Evolutionary conservation across 2,113 vertebrate genomes (phyloP).

Genomic region (Anoura caudifer): DNA sequence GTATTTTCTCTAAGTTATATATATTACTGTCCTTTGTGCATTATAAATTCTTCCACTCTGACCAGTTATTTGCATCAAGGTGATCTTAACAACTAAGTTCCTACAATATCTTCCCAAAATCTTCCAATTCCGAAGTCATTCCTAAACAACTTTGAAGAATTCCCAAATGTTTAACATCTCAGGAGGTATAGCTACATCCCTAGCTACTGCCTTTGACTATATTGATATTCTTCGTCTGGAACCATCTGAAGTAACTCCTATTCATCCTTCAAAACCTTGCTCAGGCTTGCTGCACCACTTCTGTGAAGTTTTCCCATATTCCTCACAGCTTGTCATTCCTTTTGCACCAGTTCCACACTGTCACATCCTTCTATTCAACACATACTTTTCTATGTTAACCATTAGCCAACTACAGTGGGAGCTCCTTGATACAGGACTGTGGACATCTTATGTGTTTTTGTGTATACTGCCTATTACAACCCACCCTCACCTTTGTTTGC

Average conservation of each 20-base stretch:
- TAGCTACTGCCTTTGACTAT: too few species aligned
- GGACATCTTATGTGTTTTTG: background rate
- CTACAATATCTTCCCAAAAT: background rate
- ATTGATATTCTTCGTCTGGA: background rate
- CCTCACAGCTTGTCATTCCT: background rate
- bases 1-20: background rate
- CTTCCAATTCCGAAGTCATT: background rate
- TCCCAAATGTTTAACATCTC: background rate
- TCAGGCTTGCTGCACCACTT: background rate
- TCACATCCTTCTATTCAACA: background rate
- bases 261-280: background rate
- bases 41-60: background rate
- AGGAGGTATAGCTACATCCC: background rate
- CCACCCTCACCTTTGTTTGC: background rate
- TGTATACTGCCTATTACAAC: background rate
- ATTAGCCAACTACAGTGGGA: background rate
- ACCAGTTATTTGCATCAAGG: background rate
- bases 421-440: background rate
- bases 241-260: background rate
- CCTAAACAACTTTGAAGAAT: background rate
- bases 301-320: background rate
- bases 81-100: background rate
- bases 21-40: background rate
- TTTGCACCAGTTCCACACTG: background rate
- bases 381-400: background rate